phyloP scores from a whole-genome alignment of 2,797 vertebrate genomes.

The Sebastes cheni region DNA sequence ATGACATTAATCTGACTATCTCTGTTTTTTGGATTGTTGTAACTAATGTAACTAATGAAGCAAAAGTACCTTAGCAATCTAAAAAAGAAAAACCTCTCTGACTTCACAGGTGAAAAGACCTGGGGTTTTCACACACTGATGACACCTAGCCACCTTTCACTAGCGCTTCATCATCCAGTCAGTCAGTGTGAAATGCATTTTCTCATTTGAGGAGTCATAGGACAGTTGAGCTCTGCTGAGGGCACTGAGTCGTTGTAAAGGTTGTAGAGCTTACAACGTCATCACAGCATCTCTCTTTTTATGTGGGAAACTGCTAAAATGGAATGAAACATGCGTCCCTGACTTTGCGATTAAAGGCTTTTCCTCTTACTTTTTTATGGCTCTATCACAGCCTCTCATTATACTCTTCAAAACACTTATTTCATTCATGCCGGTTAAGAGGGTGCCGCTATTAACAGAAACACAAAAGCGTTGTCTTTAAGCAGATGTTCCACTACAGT shows the following conservation, averaged over 20 bases:
- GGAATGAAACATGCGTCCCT: conserved; percentile 29
- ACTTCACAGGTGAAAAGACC: conserved; percentile 6
- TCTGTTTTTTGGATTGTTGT: background rate
- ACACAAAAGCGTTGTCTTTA: conserved; percentile 48
- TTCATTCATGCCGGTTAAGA: conserved; percentile 44
- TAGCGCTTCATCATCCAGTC: conserved; percentile 34
- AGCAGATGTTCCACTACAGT: conserved; percentile 50
- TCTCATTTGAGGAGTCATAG: conserved; percentile 55
- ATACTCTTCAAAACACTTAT: conserved; percentile 55
- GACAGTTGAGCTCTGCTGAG: conserved; percentile 32
- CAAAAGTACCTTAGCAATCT: background rate
- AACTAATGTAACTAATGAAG: background rate
- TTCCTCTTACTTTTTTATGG: conserved; percentile 33
- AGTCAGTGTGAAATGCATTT: conserved; percentile 43
- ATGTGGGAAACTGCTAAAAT: conserved; percentile 39
- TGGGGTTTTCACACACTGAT: conserved; percentile 18
- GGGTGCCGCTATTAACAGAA: conserved; percentile 39
- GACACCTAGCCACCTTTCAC: conserved; percentile 22
- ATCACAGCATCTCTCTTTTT: conserved; percentile 14
- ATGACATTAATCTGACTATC: background rate
- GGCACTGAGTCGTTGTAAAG: conserved; percentile 33
- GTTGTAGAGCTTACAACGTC: conserved; percentile 20
- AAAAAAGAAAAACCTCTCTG: background rate
- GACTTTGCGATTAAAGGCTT: conserved; percentile 22
- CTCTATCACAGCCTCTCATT: conserved; percentile 45